phyloP scores from a whole-genome alignment of 2,888 invertebrate genomes.

The Chrysodeixis includens region DNA sequence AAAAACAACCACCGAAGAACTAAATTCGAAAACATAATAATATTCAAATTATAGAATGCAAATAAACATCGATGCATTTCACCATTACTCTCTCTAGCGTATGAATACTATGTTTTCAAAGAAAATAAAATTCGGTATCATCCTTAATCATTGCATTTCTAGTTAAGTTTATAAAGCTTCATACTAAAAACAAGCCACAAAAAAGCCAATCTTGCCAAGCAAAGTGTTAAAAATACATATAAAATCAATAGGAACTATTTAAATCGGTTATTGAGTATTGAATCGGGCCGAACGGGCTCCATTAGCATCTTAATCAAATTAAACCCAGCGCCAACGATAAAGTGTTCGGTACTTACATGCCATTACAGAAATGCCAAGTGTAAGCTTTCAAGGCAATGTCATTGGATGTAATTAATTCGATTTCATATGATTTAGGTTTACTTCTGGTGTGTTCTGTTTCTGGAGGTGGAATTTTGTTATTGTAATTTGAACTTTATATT shows the following conservation, averaged over 20 bases:
- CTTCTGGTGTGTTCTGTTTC: background rate
- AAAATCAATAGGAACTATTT: slow-evolving; percentile 35
- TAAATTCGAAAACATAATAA: too few relatives aligned
- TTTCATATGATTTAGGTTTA: slow-evolving; percentile 4
- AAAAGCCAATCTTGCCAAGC: too few relatives aligned
- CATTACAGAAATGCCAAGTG: slow-evolving; percentile 28
- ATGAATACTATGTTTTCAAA: too few relatives aligned
- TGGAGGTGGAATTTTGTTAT: background rate
- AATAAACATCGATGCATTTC: too few relatives aligned
- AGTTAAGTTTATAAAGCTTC: too few relatives aligned
- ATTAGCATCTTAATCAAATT: slow-evolving; percentile 56
- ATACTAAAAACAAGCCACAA: too few relatives aligned
- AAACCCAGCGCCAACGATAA: slow-evolving; percentile 44
- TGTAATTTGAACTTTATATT: too few relatives aligned
- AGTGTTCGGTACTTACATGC: slow-evolving; percentile 46
- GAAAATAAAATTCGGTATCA: too few relatives aligned
- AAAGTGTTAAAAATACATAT: background rate
- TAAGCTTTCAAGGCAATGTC: slow-evolving; percentile 17
- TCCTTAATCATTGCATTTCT: too few relatives aligned
- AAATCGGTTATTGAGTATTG: slow-evolving; percentile 46
- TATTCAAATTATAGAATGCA: too few relatives aligned
- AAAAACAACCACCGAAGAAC: too few relatives aligned
- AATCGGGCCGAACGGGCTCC: slow-evolving; percentile 35
- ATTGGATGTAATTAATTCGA: slow-evolving; percentile 25
- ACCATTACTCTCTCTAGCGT: too few relatives aligned